Percentiles rank a stretch among this genome's conserved stretches.
phyloP scores from a whole-genome alignment of 2,888 invertebrate species.

The Aspidiotus destructor region DNA sequence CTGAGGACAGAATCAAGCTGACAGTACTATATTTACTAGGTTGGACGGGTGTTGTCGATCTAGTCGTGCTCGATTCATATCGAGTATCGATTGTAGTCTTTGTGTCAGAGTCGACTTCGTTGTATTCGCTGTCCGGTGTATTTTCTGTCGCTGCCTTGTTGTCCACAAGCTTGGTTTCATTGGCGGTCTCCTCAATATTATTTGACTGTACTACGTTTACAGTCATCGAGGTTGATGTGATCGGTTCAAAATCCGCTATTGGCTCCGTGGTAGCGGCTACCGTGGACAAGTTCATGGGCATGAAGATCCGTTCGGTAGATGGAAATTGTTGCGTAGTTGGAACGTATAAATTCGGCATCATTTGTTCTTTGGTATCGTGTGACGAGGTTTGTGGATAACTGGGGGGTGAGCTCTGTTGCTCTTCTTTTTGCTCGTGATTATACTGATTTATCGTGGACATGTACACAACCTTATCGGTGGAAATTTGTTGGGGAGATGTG shows the following conservation, averaged over 20 bases:
- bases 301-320: conserved; percentile 30
- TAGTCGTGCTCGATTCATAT: background rate
- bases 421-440: too few relatives aligned
- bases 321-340: conserved; percentile 34
- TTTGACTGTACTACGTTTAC: conserved; percentile 37
- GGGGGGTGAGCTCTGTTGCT: background rate
- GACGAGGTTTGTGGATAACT: background rate
- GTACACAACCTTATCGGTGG: conserved; percentile 18
- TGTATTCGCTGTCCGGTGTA: conserved; percentile 24
- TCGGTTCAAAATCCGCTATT: conserved; percentile 34
- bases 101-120: conserved; percentile 26
- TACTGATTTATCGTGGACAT: background rate
- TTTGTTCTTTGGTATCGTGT: conserved; percentile 10
- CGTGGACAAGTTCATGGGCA: conserved; percentile 26
- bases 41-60: background rate
- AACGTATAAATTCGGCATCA: conserved; percentile 20
- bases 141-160: conserved; percentile 16
- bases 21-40: background rate
- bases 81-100: conserved; percentile 24
- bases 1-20: background rate
- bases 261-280: conserved; percentile 19
- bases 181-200: conserved; percentile 8
- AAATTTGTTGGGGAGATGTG: conserved; percentile 20
- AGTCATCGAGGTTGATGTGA: conserved; percentile 38
- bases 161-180: conserved; percentile 7